Conservation (phyloP, 1,140 invertebrate genomes). For the Linepithema humile region DNA sequence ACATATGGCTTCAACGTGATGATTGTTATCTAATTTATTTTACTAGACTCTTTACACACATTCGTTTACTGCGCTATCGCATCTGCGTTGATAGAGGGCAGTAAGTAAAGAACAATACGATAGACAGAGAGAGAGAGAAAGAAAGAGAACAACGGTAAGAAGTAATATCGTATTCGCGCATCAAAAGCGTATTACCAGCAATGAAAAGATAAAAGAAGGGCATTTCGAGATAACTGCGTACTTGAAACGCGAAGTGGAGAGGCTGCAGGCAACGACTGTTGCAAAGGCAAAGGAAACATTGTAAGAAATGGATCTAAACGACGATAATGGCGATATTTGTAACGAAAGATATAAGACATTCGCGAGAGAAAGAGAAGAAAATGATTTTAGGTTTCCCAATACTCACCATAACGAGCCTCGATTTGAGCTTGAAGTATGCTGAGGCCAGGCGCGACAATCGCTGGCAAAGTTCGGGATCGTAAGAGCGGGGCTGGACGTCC, state of each 20-base stretch:
- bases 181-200: slow-evolving; percentile 30
- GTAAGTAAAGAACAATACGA: not conserved
- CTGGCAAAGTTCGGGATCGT: slow-evolving; percentile 93
- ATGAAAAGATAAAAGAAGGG: not conserved
- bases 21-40: not conserved
- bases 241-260: slow-evolving; percentile 1
- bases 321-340: not conserved
- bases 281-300: not conserved
- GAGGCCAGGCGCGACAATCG: slow-evolving; percentile 94
- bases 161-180: slow-evolving; percentile 1
- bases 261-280: slow-evolving; percentile 16
- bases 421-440: slow-evolving; percentile 93
- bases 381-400: not conserved
- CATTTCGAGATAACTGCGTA: slow-evolving; percentile 14
- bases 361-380: not conserved
- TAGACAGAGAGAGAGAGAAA: too few relatives aligned
- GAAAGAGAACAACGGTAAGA: not conserved
- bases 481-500: slow-evolving; percentile 89
- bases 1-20: not conserved
- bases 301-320: slow-evolving; percentile 3
- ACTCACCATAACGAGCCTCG: slow-evolving; percentile 86
- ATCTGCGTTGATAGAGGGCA: not conserved
- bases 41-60: not conserved
- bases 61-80: not conserved
- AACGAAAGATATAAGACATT: not conserved